Evolutionary conservation across 2,888 invertebrate genomes (phyloP).

Genomic region (Orthosia incerta): DNA sequence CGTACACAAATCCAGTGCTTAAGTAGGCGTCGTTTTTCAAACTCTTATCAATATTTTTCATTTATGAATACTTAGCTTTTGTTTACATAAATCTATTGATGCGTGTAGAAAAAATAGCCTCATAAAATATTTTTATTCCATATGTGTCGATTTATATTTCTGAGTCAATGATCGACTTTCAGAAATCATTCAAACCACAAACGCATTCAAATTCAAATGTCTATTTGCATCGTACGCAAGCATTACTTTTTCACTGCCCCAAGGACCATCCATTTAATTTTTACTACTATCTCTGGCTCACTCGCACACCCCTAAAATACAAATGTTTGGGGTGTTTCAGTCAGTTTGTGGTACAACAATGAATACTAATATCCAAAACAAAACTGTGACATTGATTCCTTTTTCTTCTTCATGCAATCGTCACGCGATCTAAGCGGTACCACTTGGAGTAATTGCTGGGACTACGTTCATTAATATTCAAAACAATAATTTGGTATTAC

Average conservation of each 20-base stretch:
- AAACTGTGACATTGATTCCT: conserved; percentile 74
- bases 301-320: conserved; percentile 52
- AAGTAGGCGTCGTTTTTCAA: conserved; percentile 10
- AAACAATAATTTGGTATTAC: conserved; percentile 83
- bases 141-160: conserved; percentile 6
- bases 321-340: conserved; percentile 64
- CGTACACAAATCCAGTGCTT: conserved; percentile 1
- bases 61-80: conserved; percentile 7
- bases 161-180: conserved; percentile 21
- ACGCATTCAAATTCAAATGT: conserved; percentile 36
- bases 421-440: conserved; percentile 84
- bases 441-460: conserved; percentile 86
- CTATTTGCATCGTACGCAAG: conserved; percentile 49
- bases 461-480: conserved; percentile 83
- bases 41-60: not conserved
- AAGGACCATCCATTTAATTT: conserved; percentile 57
- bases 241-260: conserved; percentile 60
- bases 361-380: conserved; percentile 73
- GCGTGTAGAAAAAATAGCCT: conserved; percentile 1
- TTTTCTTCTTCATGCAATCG: conserved; percentile 78
- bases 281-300: conserved; percentile 51
- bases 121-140: conserved; percentile 17
- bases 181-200: conserved; percentile 29
- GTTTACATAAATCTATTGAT: conserved; percentile 2
- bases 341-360: conserved; percentile 65